These are phyloP conservation scores for Thysanoteuthis rhombus DNA, from an alignment of 2,888 invertebrate genomes.

Conservation along the genomic window DNA sequence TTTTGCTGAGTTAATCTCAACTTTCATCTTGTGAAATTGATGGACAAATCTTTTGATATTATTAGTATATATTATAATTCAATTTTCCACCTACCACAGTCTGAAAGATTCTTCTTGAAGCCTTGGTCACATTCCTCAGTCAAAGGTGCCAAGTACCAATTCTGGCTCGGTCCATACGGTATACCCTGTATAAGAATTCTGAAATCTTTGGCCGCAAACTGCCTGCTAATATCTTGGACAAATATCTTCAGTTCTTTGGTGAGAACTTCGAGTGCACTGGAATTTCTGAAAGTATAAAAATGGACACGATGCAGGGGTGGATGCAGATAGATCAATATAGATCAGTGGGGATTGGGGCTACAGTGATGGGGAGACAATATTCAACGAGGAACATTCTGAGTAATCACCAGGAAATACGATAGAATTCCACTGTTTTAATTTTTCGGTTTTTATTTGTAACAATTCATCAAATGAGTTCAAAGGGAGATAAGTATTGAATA, in stretches of 20 bases:
- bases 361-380: too few species aligned
- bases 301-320: too few species aligned
- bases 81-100: not conserved
- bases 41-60: not conserved
- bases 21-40: too few species aligned
- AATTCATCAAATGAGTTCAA: too few species aligned
- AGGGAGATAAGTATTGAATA: too few species aligned
- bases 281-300: not conserved
- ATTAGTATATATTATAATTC: not conserved
- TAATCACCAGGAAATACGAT: too few species aligned
- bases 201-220: not conserved
- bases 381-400: too few species aligned
- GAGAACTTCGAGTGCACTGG: not conserved
- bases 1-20: too few species aligned
- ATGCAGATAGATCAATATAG: too few species aligned
- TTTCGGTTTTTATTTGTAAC: too few species aligned
- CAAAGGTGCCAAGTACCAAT: not conserved
- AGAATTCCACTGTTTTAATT: too few species aligned
- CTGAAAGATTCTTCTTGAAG: not conserved
- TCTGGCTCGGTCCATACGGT: not conserved
- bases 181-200: not conserved
- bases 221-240: not conserved
- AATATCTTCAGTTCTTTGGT: not conserved
- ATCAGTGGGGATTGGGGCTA: too few species aligned
- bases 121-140: not conserved